phyloP scores from a whole-genome alignment of 2,888 invertebrate species.

The Lasioglossum zephyrum region DNA sequence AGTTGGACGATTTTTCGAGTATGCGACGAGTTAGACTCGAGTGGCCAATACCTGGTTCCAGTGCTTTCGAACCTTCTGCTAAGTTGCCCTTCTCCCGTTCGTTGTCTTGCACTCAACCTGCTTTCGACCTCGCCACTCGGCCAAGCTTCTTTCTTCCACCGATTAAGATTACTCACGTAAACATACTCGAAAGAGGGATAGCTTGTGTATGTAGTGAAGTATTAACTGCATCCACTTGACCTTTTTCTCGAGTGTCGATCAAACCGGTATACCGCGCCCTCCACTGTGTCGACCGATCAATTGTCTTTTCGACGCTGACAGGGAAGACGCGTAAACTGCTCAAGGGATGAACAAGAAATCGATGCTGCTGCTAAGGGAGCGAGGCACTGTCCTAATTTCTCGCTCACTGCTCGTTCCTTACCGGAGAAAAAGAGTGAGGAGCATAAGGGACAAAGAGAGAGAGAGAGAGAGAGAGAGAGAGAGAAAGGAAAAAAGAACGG shows the following conservation, averaged over 20 bases:
- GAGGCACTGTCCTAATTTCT: conserved; percentile 51
- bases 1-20: conserved; percentile 36
- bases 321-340: conserved; percentile 41
- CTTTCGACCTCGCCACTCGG: conserved; percentile 50
- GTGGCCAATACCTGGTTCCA: conserved; percentile 68
- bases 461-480: neutral
- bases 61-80: conserved; percentile 65
- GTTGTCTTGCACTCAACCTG: conserved; percentile 65
- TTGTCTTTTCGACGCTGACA: conserved; percentile 54
- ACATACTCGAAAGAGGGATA: conserved; percentile 73
- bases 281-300: conserved; percentile 35
- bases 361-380: conserved; percentile 36
- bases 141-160: conserved; percentile 55
- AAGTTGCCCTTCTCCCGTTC: conserved; percentile 38
- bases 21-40: conserved; percentile 61
- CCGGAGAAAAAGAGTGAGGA: neutral
- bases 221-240: conserved; percentile 76
- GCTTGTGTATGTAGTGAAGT: conserved; percentile 61
- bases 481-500: conserved; percentile 19
- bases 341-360: conserved; percentile 49
- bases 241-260: conserved; percentile 64
- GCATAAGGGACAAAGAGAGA: neutral
- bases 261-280: conserved; percentile 9
- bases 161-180: conserved; percentile 82
- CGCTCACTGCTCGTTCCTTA: conserved; percentile 26